Base-by-base conservation (phyloP, 2,797 vertebrate genomes). In the Karalla daura region DNA sequence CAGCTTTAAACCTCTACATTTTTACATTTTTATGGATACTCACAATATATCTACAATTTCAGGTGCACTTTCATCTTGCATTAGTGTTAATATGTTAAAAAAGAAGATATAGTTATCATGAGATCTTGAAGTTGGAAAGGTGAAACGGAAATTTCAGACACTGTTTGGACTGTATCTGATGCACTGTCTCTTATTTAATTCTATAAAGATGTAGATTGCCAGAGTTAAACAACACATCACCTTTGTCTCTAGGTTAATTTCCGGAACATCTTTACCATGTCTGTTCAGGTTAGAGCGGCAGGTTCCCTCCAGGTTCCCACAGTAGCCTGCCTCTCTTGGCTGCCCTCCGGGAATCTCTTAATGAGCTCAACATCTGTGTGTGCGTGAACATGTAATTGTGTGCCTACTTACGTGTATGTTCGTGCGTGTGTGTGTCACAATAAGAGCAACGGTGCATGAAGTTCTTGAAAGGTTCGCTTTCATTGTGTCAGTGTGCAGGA, bases 331-430 rank as follows among this genome's bases (percentile, higher is more conserved):
- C 53, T 55, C 63, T 75, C 78, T 76, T 69, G 64, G 63, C 55
- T 76, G 7, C 78, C 71, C 79, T 78, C 69, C 65, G 84, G 78
- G 77, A 86, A 86, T 84, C 75, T 80, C 67, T 62, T 86, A 86
- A 85, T 86, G 79, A 83, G 70, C 72, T 69, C 61, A 67, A 27
- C 63, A 63, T 74, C 62, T 67, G 51, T 76, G 73, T 84, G 46
- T 78, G 65, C 49, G n/a, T 53, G 58, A 30, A 51, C 30, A 40
- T 2, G 13, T 15, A 17, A 41, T 39, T 62, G 39, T 60, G 40
- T 41, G 45, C 15, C 39, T 36, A 4, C 18, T 3, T 45, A 15
- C 55, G 25, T 63, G 53, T 36, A 4, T 21, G 3, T 45, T 14
- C 55, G 25, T 63, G 53, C 28, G 25, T 70, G 47, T 28, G 58